Base-by-base conservation (phyloP, 1,140 invertebrate species). In the Diorhabda carinulata region DNA sequence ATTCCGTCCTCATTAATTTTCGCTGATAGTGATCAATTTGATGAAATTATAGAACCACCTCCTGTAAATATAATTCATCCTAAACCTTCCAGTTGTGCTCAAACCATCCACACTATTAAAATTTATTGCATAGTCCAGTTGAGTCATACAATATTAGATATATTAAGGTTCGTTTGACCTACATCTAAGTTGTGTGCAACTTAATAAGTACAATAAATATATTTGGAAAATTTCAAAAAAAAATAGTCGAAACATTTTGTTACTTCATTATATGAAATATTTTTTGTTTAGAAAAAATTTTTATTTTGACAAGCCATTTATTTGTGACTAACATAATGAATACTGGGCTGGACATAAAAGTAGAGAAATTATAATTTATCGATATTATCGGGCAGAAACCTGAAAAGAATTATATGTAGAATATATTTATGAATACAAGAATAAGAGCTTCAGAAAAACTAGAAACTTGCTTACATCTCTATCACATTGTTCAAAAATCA, bases 21-120 rank as follows among this genome's bases (percentile, higher is more conserved):
- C 72, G 80, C 76, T 41, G 86, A 87, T 76, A 77, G 83, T 5
- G 85, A 86, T 66, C 82, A 84, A 70, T 89, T 88, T 67, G 87
- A 89, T 73, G 87, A 85, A 66, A 83, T 88, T 72, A 84, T 87
- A 68, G 86, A 87, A 66, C 87, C 87, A 57, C 87, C 87, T 59
- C 87, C 87, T 41, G 87, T 88, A 62, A 88, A 88, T 74, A 88
- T 89, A 77, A 85, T 88, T 67, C 87, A 89, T 80, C 87, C 87
- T 43, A 87, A 84, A 79, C 85, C 85, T 59, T 81, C 84, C 70
- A 78, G 72, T 69, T 59, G 67, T 72, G 73, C 73, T 68, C 70
- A 70, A 70, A 70, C 68, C 47, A 62, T 71, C 63, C 70, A 72
- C 56, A 61, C 57, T 57, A 73, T 74, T 66, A 58, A 69, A 57